Base-by-base conservation (phyloP, 2,797 vertebrate genomes). In the Coregonus ussuriensis region DNA sequence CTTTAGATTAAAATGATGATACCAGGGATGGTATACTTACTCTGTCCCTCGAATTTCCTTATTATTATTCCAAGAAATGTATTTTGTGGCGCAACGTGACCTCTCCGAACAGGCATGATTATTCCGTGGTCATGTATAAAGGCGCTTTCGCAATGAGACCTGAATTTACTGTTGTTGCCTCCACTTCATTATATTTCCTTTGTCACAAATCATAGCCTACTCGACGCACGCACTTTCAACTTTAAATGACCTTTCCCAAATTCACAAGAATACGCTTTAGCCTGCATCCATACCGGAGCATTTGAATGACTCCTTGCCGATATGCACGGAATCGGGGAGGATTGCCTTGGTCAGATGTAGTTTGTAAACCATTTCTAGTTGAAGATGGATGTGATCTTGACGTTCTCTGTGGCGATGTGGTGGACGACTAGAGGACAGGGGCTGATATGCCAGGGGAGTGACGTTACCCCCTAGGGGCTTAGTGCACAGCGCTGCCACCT, bases 11-110 rank as follows among this genome's bases (percentile, higher is more conserved):
- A 51, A 54, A 31, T 9, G 9, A 52, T 72, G 29, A 54, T 9
- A 29, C 25, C 15, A 25, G 51, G 41, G 51, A 62, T 54, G 59
- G 37, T 63, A 29, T 95, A 98, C 98, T 99, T 92, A 99, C 98
- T 99, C 93, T 99, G 96, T 88, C 96, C 97, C 94, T 99, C 98
- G 92, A 99, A 99, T 98, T 99, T 99, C 88, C 97, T 94, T 89
- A 99, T 99, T 87, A 99, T 99, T 91, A 97, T 95, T 90, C 98
- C 98, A 89, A 99, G 91, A 91, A 99, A 99, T 35, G 98, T 99
- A 90, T 99, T 99, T 81, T 99, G 98, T 75, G 98, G 98, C 89
- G 98, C 98, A 93, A 99, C 98, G 95, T 99, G 98, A 90, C 98
- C 98, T 94, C 98, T 96, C 94, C 98, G 96, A 41, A 99, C 97